These are phyloP conservation scores for Eucidaris tribuloides DNA, from an alignment of 35 echinoderm and acorn worm genomes.

Conservation along the genomic window DNA sequence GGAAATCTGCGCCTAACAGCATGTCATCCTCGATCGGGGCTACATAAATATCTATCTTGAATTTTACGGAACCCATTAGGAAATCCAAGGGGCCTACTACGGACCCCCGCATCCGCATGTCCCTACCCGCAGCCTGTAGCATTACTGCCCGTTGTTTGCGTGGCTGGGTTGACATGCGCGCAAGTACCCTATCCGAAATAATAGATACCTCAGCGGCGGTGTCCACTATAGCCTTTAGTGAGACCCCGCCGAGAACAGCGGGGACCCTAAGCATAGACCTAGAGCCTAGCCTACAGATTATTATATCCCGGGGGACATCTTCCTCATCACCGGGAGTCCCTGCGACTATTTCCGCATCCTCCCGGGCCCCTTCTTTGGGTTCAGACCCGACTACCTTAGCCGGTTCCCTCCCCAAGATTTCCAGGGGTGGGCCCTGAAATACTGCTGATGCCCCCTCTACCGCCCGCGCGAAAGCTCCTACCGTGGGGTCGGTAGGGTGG, in stretches of 20 bases:
- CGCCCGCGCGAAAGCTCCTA: neutral
- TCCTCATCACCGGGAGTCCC: neutral
- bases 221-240: constrained; percentile 1
- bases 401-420: too few relatives aligned
- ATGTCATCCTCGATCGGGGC: constrained; percentile 60
- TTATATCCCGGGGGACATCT: too few relatives aligned
- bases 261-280: neutral
- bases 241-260: neutral
- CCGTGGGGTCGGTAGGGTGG: too few relatives aligned
- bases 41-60: constrained; percentile 24
- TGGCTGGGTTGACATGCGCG: neutral
- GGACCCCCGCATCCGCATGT: constrained; percentile 31
- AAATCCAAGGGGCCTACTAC: constrained; percentile 21
- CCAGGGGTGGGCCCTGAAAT: neutral
- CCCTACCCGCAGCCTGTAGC: constrained; percentile 27
- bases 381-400: too few relatives aligned
- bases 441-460: neutral
- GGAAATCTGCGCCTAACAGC: constrained; percentile 53
- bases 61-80: neutral
- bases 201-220: constrained; percentile 40
- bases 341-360: neutral
- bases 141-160: neutral
- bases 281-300: neutral
- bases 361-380: neutral
- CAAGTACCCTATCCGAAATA: constrained; percentile 19